Conservation (phyloP, 2,888 invertebrate species). For the Metopia argyrocephala region DNA sequence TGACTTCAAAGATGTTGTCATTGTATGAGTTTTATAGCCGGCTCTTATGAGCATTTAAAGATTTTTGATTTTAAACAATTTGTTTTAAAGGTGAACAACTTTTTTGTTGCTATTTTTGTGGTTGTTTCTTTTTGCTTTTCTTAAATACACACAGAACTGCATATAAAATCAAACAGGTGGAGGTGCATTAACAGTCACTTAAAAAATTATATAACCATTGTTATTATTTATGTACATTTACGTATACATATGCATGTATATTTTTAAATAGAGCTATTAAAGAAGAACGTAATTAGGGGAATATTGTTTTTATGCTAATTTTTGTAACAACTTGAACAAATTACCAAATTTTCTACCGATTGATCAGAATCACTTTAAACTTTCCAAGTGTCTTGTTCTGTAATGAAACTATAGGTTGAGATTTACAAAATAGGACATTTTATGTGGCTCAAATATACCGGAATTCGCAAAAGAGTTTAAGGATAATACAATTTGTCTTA, state of each 20-base stretch:
- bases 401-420: no score
- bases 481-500: no score
- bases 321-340: no score
- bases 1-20: background rate
- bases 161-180: conserved; percentile 1
- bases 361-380: no score
- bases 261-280: no score
- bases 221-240: background rate
- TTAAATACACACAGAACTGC: conserved; percentile 33
- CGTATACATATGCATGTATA: background rate
- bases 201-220: background rate
- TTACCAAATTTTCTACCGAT: no score
- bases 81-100: conserved; percentile 57
- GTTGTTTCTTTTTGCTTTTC: background rate
- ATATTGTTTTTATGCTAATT: no score
- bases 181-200: conserved; percentile 28
- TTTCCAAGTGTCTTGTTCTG: no score
- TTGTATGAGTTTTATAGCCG: conserved; percentile 21
- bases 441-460: no score
- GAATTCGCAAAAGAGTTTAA: no score
- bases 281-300: no score
- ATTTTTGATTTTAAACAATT: conserved; percentile 27
- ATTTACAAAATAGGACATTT: no score
- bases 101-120: conserved; percentile 15
- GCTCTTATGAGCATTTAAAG: conserved; percentile 9